phyloP scores from a whole-genome alignment of 2,797 vertebrate species.

The Semotilus atromaculatus region DNA sequence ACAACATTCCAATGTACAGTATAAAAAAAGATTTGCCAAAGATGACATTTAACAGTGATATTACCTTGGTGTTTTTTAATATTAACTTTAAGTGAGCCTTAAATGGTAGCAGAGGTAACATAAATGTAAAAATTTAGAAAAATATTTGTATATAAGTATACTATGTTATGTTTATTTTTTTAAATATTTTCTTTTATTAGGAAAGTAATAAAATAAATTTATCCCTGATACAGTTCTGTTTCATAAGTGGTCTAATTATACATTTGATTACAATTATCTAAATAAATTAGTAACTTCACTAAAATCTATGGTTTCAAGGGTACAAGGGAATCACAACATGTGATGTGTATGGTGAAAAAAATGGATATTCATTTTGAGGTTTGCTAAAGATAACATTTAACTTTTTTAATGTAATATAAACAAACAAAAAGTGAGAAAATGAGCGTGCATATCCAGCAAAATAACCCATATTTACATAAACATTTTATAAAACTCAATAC shows the following conservation, averaged over 20 bases:
- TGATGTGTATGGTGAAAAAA: no score
- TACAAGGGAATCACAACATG: neutral
- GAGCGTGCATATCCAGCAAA: no score
- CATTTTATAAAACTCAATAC: neutral
- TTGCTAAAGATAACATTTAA: neutral
- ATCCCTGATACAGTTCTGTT: conserved; percentile 57
- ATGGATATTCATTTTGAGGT: neutral
- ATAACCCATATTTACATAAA: no score
- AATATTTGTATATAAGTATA: neutral
- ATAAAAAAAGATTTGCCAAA: neutral
- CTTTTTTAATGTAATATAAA: neutral
- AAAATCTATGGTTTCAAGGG: neutral
- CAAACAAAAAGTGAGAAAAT: neutral
- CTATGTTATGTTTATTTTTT: neutral
- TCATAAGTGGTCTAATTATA: conserved; percentile 80
- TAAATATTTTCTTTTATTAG: neutral
- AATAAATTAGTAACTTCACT: neutral
- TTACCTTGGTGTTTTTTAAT: neutral
- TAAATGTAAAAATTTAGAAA: neutral
- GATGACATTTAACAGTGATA: neutral
- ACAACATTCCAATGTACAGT: neutral
- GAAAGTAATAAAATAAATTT: neutral
- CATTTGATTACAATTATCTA: neutral
- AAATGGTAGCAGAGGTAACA: neutral
- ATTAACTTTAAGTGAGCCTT: neutral